Evolutionary conservation across 2,888 invertebrate genomes (phyloP).

Genomic region (Mythimna loreyi): DNA sequence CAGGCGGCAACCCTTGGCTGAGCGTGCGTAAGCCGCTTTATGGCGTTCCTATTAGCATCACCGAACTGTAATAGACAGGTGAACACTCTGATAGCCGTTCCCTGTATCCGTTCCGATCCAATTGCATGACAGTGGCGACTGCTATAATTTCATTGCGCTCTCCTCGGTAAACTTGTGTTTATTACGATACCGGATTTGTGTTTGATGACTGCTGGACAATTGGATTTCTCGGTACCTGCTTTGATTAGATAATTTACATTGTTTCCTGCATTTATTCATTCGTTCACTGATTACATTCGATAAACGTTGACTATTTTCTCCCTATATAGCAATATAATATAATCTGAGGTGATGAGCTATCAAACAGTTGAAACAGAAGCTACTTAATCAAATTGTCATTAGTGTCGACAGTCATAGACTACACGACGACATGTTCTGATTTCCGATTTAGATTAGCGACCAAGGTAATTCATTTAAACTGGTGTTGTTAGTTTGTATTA

Average conservation of each 20-base stretch:
- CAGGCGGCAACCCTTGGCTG: constrained; percentile 69
- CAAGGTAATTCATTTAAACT: background rate
- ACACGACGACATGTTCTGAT: background rate
- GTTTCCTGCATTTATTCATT: background rate
- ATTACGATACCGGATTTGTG: background rate
- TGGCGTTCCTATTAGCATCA: constrained; percentile 69
- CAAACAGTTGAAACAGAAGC: background rate
- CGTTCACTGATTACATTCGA: background rate
- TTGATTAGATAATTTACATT: background rate
- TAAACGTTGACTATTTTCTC: background rate
- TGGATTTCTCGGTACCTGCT: background rate
- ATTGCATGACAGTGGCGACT: constrained; percentile 32
- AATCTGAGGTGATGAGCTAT: constrained; percentile 5
- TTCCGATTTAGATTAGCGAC: background rate
- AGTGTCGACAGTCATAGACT: background rate
- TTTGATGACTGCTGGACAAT: background rate
- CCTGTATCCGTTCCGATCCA: constrained; percentile 47
- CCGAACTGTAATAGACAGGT: constrained; percentile 55
- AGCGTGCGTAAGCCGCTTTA: constrained; percentile 83
- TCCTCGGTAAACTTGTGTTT: constrained; percentile 9
- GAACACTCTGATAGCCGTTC: constrained; percentile 57
- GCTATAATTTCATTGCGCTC: constrained; percentile 10
- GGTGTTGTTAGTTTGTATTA: background rate
- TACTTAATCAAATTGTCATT: background rate
- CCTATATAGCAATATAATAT: background rate